A percentile compares a stretch with the other conserved stretches of the same genome.
phyloP scores from a whole-genome alignment of 2,113 vertebrate species.

The Procavia capensis region DNA sequence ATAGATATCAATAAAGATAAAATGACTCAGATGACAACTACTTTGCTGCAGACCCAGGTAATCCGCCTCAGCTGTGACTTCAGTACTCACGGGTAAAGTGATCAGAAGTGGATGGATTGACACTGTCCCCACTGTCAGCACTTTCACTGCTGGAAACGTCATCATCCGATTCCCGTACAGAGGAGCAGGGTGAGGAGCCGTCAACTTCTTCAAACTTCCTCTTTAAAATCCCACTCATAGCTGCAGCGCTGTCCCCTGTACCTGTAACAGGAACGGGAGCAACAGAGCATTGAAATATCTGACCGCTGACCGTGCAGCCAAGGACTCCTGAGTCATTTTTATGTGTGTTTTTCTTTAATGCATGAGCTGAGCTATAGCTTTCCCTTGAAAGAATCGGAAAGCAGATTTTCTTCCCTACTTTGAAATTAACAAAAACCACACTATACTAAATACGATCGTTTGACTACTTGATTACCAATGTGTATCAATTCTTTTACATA shows the following conservation, averaged over 20 bases:
- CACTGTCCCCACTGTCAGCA: slow-evolving; percentile 97
- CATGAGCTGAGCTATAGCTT: slow-evolving; percentile 30
- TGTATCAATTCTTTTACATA: background rate
- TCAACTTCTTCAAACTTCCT: slow-evolving; percentile 99
- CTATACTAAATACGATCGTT: slow-evolving; percentile 24
- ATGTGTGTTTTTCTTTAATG: slow-evolving; percentile 70
- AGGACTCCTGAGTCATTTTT: slow-evolving; percentile 82
- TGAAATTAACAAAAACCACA: slow-evolving; percentile 32
- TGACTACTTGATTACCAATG: slow-evolving; percentile 6
- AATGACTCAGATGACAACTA: background rate
- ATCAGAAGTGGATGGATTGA: slow-evolving; percentile 96
- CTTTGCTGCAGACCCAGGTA: background rate
- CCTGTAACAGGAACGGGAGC: slow-evolving; percentile 81
- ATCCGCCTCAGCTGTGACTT: background rate
- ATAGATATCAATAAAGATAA: background rate
- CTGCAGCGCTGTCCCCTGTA: slow-evolving; percentile 85
- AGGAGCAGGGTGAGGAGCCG: slow-evolving; percentile 97
- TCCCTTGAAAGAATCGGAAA: slow-evolving; percentile 56
- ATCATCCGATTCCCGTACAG: slow-evolving; percentile 95
- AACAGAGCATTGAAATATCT: slow-evolving; percentile 78
- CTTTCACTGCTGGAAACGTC: slow-evolving; percentile 98
- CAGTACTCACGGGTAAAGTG: slow-evolving; percentile 94
- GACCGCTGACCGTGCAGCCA: slow-evolving; percentile 80
- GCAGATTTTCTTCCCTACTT: slow-evolving; percentile 26
- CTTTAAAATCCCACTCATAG: slow-evolving; percentile 97